Conservation (phyloP, 2,797 vertebrate genomes). For the Cygnus olor region DNA sequence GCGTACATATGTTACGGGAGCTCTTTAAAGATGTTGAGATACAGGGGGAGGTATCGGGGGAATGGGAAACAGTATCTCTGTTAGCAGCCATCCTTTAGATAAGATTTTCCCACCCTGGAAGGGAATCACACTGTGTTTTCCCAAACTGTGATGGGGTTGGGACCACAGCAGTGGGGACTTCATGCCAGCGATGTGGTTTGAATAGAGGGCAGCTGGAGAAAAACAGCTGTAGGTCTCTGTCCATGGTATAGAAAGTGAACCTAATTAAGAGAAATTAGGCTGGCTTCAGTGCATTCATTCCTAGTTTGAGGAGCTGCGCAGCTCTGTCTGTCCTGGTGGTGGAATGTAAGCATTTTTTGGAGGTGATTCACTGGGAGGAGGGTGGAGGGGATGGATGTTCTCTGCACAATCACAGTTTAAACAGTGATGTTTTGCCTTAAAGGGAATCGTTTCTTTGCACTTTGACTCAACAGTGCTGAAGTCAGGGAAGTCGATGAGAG, state of each 20-base stretch:
- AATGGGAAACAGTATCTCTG: not conserved
- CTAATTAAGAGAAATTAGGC: not conserved
- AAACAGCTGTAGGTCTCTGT: constrained; percentile 31
- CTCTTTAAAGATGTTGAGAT: not conserved
- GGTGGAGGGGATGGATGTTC: not conserved
- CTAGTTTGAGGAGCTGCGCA: not conserved
- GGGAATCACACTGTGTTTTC: not conserved
- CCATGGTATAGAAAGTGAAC: constrained; percentile 52
- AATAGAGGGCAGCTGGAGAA: not conserved
- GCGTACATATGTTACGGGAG: not conserved
- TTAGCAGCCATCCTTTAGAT: not conserved
- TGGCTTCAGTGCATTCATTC: not conserved
- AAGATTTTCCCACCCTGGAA: not conserved
- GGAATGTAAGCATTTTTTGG: constrained; percentile 54
- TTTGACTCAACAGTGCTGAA: not conserved
- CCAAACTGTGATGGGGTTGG: not conserved
- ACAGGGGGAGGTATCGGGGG: not conserved
- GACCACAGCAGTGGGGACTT: not conserved
- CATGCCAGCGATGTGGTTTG: not conserved
- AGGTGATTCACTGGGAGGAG: constrained; percentile 50
- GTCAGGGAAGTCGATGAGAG: not conserved
- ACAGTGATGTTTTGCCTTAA: not conserved
- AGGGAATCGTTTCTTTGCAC: not conserved
- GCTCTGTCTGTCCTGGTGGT: constrained; percentile 12
- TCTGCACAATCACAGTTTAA: not conserved